Percentiles rank a stretch among this genome's conserved stretches.
Conservation (phyloP, 2,888 invertebrate genomes). For the Polylopha cassiicola region DNA sequence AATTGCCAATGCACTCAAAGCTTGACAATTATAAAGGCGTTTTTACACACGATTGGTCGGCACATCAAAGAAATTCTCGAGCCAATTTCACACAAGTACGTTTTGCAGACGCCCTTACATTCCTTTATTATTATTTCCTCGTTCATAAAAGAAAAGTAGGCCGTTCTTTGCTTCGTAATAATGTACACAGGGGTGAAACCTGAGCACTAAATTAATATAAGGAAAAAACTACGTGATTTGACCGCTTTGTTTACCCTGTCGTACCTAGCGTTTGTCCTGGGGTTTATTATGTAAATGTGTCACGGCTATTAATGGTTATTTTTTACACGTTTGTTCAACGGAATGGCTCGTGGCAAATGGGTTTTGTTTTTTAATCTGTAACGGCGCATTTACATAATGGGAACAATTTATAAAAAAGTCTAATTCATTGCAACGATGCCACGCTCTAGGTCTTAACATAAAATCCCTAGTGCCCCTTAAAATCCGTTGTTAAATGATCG, state of each 20-base stretch:
- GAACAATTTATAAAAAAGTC: too few relatives aligned
- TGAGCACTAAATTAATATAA: constrained; percentile 72
- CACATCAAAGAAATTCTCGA: constrained; percentile 67
- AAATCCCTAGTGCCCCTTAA: too few relatives aligned
- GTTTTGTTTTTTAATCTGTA: constrained; percentile 39
- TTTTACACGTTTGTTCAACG: constrained; percentile 56
- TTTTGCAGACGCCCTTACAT: constrained; percentile 64
- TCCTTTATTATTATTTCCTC: constrained; percentile 66
- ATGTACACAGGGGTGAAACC: constrained; percentile 63
- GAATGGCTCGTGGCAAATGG: constrained; percentile 69
- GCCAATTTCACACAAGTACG: constrained; percentile 75
- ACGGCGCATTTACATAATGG: constrained; percentile 16
- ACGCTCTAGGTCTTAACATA: too few relatives aligned
- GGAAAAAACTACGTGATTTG: constrained; percentile 64
- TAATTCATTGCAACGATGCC: too few relatives aligned
- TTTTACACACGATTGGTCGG: constrained; percentile 68
- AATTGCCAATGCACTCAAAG: constrained; percentile 42
- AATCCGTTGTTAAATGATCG: too few relatives aligned
- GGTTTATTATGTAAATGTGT: constrained; percentile 72
- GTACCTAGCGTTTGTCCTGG: constrained; percentile 61
- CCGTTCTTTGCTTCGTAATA: constrained; percentile 42
- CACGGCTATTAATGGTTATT: constrained; percentile 52
- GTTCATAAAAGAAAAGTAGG: constrained; percentile 60
- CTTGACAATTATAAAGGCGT: constrained; percentile 63
- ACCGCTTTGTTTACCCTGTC: constrained; percentile 57